Percentiles rank a stretch among this genome's conserved stretches.
Conservation (phyloP, 92 coral and sea anemone genomes). For the Pocillopora meandrina region DNA sequence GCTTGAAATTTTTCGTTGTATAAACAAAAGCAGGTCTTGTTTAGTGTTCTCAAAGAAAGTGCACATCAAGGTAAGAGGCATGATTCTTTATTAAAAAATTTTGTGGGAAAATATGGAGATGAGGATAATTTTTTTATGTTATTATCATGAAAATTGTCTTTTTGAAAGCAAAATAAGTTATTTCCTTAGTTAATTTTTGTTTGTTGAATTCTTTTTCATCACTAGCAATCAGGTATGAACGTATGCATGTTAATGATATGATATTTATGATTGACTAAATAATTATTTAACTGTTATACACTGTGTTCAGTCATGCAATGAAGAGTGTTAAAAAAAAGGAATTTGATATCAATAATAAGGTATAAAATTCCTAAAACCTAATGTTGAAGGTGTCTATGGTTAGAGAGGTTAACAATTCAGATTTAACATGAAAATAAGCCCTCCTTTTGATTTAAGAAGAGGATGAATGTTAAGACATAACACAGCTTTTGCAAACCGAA, state of each 20-base stretch:
- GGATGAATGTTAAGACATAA: too few species aligned
- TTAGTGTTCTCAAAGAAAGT: not conserved
- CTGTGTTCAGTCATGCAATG: conserved; percentile 21
- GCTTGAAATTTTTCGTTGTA: not conserved
- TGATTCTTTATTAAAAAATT: not conserved
- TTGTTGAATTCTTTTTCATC: not conserved
- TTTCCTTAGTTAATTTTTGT: not conserved
- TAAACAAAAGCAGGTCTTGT: not conserved
- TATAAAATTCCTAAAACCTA: not conserved
- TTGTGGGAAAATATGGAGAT: not conserved
- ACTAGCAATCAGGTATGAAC: not conserved
- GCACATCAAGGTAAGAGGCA: not conserved
- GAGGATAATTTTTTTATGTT: not conserved
- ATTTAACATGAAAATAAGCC: too few species aligned
- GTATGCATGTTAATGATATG: too few species aligned
- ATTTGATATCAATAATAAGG: not conserved
- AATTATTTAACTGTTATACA: not conserved
- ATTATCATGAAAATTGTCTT: not conserved
- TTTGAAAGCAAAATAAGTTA: not conserved
- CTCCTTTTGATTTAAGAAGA: too few species aligned
- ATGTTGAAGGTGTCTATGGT: not conserved
- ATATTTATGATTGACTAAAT: conserved; percentile 12
- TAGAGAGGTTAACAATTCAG: too few species aligned
- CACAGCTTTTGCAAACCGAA: too few species aligned
- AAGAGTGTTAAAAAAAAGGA: not conserved